Evolutionary conservation across 1,140 invertebrate species (phyloP).

Genomic region (Zelostemma sp.): DNA sequence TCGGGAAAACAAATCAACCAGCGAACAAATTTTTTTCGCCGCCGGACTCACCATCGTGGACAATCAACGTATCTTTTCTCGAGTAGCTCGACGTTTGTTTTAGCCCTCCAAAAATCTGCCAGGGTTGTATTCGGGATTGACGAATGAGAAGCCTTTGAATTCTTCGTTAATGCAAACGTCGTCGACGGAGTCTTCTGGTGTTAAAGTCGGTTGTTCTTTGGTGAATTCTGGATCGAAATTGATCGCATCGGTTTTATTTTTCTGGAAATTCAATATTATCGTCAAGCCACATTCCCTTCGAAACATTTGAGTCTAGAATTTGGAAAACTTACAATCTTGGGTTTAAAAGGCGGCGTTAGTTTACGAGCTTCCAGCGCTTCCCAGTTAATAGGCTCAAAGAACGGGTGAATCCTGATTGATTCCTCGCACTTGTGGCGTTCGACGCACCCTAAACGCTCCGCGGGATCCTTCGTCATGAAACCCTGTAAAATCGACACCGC

Average conservation of each 20-base stretch:
- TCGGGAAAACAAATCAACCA: too few relatives aligned
- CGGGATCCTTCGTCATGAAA: constrained; percentile 99
- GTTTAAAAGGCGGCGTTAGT: constrained; percentile 97
- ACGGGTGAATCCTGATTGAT: constrained; percentile 92
- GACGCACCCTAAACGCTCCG: constrained; percentile 93
- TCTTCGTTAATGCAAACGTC: constrained; percentile 96
- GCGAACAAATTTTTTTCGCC: background rate
- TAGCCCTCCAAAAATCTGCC: constrained; percentile 71
- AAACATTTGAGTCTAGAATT: too few relatives aligned
- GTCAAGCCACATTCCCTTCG: too few relatives aligned
- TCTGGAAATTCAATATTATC: constrained; percentile 77
- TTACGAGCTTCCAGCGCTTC: constrained; percentile 89
- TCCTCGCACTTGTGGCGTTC: constrained; percentile 79
- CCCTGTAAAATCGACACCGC: constrained; percentile 98
- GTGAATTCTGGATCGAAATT: constrained; percentile 99
- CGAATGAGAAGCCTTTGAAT: constrained; percentile 97
- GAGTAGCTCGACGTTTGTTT: constrained; percentile 10
- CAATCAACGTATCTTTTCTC: background rate
- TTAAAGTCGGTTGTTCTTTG: constrained; percentile 96
- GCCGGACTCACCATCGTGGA: background rate
- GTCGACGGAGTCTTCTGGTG: constrained; percentile 91
- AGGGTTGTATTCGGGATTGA: constrained; percentile 93
- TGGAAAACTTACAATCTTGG: constrained; percentile 95
- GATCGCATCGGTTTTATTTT: constrained; percentile 95
- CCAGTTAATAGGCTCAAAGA: constrained; percentile 98